Evolutionary conservation across 2,797 vertebrate genomes (phyloP).

Genomic region (Crocodylus rhombifer): DNA sequence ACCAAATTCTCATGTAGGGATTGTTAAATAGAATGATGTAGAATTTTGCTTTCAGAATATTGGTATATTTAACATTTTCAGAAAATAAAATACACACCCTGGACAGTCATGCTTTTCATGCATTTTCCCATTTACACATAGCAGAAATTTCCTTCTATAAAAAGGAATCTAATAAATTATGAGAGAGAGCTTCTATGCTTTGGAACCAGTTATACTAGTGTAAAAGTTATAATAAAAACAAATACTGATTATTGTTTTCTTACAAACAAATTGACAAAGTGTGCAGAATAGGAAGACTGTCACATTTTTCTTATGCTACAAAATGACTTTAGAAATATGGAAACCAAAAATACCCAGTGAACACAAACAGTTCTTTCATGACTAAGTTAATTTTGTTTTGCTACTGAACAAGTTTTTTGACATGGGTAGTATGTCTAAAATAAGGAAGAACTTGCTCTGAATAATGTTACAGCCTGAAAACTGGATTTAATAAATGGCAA

Average conservation of each 20-base stretch:
- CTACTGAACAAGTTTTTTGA: background rate
- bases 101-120: background rate
- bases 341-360: background rate
- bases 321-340: background rate
- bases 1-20: background rate
- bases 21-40: background rate
- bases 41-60: background rate
- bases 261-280: background rate
- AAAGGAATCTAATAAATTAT: background rate
- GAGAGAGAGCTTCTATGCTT: background rate
- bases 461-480: background rate
- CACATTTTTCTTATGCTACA: fast-evolving
- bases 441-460: background rate
- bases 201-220: background rate
- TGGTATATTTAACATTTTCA: background rate
- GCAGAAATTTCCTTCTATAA: background rate
- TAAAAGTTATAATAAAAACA: background rate
- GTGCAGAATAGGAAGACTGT: fast-evolving
- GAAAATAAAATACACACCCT: background rate
- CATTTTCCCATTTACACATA: background rate
- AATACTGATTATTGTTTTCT: background rate
- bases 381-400: background rate
- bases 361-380: background rate
- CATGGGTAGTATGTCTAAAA: background rate
- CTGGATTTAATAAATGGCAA: background rate